Evolutionary conservation across 1,140 invertebrate genomes (phyloP), one percentile per base, ranked within the genome.

Genomic region (Aleiodes sp.): DNA sequence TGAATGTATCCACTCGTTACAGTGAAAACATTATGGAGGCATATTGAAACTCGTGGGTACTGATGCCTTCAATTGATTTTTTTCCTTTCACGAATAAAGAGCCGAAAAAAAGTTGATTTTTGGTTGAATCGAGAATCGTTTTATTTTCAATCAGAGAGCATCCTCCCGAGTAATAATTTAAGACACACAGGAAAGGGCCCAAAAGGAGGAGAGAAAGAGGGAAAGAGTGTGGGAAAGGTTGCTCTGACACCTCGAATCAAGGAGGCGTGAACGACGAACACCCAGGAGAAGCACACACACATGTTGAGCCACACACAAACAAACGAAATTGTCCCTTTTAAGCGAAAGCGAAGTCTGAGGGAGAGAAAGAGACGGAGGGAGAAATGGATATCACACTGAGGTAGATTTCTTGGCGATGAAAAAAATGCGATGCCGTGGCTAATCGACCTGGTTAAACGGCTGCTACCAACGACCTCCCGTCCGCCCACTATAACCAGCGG

Each of bases 401-500:
- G 46, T 52, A 8, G 21, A 24, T 52, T 52, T 52, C 7, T 21
- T 2, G 21, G 46, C 46, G 19, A 35, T 21, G 16, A 14, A 37
- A 43, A 29, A 31, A 68, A 61, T 46, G 57, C 26, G 37, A 68
- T 41, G 57, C n/a, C 31, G 59, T 46, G 28, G 66, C 59, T 68
- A 68, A 68, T 68, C 66, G 66, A 60, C 39, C 59, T 37, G 59
- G 66, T 68, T 68, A 68, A 67, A 61, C 57, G 59, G 62, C 57
- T 62, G 66, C 66, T 68, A 68, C 66, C 66, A 62, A 68, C 66
- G 65, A 57, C 65, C 65, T 61, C 26, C 26, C 57, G 65, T 68
- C 66, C 66, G 66, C 66, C 66, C 66, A 62, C 59, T 31, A 52
- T 61, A 62, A 68, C 35, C 37, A 59, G 21, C 57, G 41, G 39